Evolutionary conservation across 2,797 vertebrate species (phyloP), one percentile per base, ranked within the genome.

Genomic region (Huso huso): DNA sequence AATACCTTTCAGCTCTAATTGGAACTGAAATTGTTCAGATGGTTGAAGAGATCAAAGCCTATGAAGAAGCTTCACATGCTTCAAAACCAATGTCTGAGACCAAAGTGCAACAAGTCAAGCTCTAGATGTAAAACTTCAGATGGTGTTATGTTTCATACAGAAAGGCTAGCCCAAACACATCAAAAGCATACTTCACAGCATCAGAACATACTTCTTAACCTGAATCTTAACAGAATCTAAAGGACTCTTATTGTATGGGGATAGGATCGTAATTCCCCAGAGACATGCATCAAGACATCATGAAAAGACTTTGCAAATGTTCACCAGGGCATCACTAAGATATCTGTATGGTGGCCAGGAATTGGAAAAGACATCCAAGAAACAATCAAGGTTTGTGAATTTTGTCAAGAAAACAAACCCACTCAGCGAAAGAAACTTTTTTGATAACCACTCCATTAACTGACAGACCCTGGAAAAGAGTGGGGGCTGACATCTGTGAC

Each of bases 261-360:
- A 79, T 68, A 72, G 37, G 37, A 37, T 37, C 37, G 5, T 37
- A 37, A 37, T 37, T 37, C 5, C 37, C 37, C 37, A 37, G 37
- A 37, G 37, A 37, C 37, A 37, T 37, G 37, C 37, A 5, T 37
- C 37, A 37, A 37, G 37, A 37, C 37, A 37, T 37, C 37, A 71
- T 79, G 72, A 75, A 82, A 70, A 76, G 71, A 74, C 78, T 73
- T 73, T 76, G 79, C 74, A 74, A 74, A 82, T 77, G 76, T 69
- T 76, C 80, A 76, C 62, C 72, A 70, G 76, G 82, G 74, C 72
- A 77, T 76, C 68, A 75, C 71, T 74, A 77, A 63, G 64, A 72
- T 58, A 69, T 69, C 73, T 70, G 68, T 69, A 49, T 73, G 74
- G 65, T 71, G 71, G 69, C 69, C 68, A 76, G 63, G 60, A 71